Conservation (phyloP, 2,888 invertebrate species). For the Oxyscelio sp. region DNA sequence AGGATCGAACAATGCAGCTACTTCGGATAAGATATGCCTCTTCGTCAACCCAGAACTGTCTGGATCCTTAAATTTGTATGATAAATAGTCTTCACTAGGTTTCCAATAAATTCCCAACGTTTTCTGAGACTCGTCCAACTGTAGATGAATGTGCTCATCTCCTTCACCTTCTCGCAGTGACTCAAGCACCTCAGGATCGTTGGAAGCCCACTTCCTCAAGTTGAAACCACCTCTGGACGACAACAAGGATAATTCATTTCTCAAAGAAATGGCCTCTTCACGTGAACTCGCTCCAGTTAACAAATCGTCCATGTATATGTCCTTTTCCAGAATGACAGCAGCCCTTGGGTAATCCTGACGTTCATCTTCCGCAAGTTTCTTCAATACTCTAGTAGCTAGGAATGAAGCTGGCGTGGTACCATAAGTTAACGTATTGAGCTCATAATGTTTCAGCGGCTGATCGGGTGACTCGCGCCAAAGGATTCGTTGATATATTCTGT, state of each 20-base stretch:
- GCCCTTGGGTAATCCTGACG: slow-evolving; percentile 18
- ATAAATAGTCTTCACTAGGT: slow-evolving; percentile 21
- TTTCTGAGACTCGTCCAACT: slow-evolving; percentile 18
- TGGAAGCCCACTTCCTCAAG: slow-evolving; percentile 58
- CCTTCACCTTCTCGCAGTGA: background rate
- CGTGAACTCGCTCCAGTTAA: slow-evolving; percentile 51
- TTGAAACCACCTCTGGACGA: slow-evolving; percentile 44
- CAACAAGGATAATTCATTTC: slow-evolving; percentile 34
- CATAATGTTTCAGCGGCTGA: slow-evolving; percentile 58
- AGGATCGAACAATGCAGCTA: slow-evolving; percentile 13
- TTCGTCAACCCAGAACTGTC: slow-evolving; percentile 8
- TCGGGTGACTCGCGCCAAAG: slow-evolving; percentile 74
- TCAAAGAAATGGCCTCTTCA: slow-evolving; percentile 54
- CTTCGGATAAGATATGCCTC: slow-evolving; percentile 4
- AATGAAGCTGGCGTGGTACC: slow-evolving; percentile 76
- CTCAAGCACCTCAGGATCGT: slow-evolving; percentile 2
- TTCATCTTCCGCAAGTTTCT: slow-evolving; percentile 55
- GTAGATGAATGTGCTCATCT: slow-evolving; percentile 11
- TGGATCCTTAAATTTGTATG: background rate
- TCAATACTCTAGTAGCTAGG: slow-evolving; percentile 66
- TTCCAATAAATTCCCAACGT: slow-evolving; percentile 59
- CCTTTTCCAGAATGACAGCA: background rate
- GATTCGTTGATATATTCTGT: slow-evolving; percentile 75
- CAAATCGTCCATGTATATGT: slow-evolving; percentile 53
- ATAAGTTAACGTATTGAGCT: slow-evolving; percentile 75